Evolutionary conservation across 2,113 vertebrate species (phyloP).

Genomic region (Epinephelus moara): DNA sequence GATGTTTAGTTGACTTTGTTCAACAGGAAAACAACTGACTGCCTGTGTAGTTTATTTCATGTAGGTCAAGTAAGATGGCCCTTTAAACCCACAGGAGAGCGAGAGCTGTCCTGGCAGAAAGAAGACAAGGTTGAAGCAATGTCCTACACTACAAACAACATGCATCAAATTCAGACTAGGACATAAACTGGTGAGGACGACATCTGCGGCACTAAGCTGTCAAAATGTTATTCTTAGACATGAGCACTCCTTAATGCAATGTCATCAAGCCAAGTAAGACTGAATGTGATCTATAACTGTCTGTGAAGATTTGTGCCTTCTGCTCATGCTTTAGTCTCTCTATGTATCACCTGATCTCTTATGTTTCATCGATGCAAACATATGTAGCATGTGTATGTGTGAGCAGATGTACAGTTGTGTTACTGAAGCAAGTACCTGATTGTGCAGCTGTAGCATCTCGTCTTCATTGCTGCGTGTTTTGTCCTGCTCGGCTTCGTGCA

Average conservation of each 20-base stretch:
- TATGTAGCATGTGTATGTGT: neutral
- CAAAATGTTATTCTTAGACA: constrained; percentile 9
- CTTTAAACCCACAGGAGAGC: constrained; percentile 5
- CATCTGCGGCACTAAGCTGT: neutral
- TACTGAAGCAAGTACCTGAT: constrained; percentile 85
- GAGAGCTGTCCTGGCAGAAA: constrained; percentile 2
- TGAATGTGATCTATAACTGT: neutral
- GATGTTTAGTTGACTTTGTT: constrained; percentile 26
- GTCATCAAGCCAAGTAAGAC: neutral
- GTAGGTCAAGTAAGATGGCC: constrained; percentile 12
- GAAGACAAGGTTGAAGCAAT: constrained; percentile 7
- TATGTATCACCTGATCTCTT: neutral
- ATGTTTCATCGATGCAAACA: neutral
- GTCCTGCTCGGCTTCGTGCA: constrained; percentile 92
- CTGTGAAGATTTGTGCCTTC: neutral
- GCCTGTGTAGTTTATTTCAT: constrained; percentile 9
- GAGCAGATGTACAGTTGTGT: neutral
- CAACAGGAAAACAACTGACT: neutral
- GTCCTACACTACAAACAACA: constrained; percentile 34
- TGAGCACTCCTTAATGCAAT: neutral
- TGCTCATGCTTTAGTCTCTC: neutral
- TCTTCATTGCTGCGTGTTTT: constrained; percentile 89
- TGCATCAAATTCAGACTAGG: neutral
- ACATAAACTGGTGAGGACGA: neutral
- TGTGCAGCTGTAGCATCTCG: constrained; percentile 92